Percentiles rank a stretch among this genome's conserved stretches.
phyloP scores from a whole-genome alignment of 2,113 vertebrate species.

The Piaya cayana region DNA sequence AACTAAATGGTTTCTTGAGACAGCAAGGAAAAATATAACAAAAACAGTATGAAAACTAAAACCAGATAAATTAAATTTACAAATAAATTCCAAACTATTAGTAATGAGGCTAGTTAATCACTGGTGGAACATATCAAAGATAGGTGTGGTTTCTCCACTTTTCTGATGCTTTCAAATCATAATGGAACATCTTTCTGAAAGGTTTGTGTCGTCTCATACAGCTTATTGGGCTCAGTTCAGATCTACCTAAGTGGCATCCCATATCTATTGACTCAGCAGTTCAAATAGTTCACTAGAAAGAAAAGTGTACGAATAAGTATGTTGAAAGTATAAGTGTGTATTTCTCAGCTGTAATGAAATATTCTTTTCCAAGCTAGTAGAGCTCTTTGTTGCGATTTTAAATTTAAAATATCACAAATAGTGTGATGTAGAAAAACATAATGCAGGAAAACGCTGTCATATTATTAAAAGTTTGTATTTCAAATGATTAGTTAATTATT shows the following conservation, averaged over 20 bases:
- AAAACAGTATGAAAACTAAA: not conserved
- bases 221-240: not conserved
- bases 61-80: not conserved
- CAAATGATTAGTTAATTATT: not conserved
- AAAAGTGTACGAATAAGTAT: not conserved
- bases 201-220: not conserved
- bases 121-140: not conserved
- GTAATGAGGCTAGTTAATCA: not conserved
- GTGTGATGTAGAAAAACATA: not conserved
- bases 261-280: not conserved
- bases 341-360: not conserved
- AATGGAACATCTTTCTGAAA: not conserved
- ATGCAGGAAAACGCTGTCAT: not conserved
- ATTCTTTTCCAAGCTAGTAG: not conserved
- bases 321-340: not conserved
- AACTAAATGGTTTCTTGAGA: not conserved
- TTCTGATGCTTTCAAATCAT: not conserved
- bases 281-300: not conserved
- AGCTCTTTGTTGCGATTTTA: not conserved
- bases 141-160: not conserved
- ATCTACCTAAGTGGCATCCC: not conserved
- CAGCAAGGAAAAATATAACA: not conserved
- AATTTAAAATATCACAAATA: not conserved
- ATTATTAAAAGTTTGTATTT: not conserved
- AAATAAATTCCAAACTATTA: not conserved